phyloP scores from a whole-genome alignment of 2,888 invertebrate genomes.

The Catocala fraxini region DNA sequence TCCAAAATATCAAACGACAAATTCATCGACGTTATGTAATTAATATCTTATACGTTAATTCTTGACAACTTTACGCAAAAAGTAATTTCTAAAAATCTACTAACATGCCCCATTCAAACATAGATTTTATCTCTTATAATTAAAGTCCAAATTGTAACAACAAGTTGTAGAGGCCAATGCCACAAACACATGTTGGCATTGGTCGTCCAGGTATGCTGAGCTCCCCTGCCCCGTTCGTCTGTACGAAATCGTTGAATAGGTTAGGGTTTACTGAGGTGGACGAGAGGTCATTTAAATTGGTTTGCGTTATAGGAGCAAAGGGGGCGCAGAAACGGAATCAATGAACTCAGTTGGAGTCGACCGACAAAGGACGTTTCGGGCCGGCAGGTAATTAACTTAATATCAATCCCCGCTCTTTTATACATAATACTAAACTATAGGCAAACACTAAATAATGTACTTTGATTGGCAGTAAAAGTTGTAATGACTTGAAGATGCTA shows the following conservation, averaged over 20 bases:
- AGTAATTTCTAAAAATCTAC: constrained; percentile 64
- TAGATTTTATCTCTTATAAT: constrained; percentile 30
- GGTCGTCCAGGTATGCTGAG: constrained; percentile 61
- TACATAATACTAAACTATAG: constrained; percentile 58
- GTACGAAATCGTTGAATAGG: constrained; percentile 33
- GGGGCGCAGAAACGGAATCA: constrained; percentile 83
- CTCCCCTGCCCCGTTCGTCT: constrained; percentile 56
- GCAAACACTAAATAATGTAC: constrained; percentile 33
- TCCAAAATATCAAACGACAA: constrained; percentile 38
- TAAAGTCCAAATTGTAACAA: constrained; percentile 63
- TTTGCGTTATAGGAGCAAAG: constrained; percentile 71
- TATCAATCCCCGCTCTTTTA: constrained; percentile 76
- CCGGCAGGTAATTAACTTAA: constrained; percentile 85
- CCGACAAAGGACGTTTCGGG: constrained; percentile 85
- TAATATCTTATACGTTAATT: constrained; percentile 46
- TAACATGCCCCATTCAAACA: constrained; percentile 34
- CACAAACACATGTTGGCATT: constrained; percentile 82
- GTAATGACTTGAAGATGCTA: constrained; percentile 20
- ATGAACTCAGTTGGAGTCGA: constrained; percentile 82
- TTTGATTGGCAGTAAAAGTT: constrained; percentile 35
- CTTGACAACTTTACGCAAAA: constrained; percentile 54
- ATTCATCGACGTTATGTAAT: constrained; percentile 48
- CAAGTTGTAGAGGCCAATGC: constrained; percentile 72
- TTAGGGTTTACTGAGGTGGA: constrained; percentile 38
- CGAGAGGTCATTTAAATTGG: constrained; percentile 63